Base-by-base conservation (phyloP, 1,140 invertebrate genomes). In the Tachypleus tridentatus region DNA sequence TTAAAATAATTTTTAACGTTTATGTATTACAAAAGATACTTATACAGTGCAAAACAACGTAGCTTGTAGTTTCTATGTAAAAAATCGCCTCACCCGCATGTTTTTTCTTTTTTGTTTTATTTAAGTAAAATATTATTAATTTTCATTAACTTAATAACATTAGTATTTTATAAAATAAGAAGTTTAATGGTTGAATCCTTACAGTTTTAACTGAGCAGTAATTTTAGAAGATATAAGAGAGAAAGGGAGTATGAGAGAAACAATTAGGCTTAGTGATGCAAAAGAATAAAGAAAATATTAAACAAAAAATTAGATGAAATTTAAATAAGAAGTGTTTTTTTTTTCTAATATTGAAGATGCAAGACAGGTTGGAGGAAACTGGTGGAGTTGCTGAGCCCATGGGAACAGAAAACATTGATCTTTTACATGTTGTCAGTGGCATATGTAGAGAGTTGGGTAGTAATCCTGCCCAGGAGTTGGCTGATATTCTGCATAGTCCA, bases 351-450 rank as follows among this genome's bases (percentile, higher is more conserved):
- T 71, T 76, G 10, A 62, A 81, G 80, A 77, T 80, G 48, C 80
- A 81, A 73, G 80, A 81, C 70, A 72, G 74, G 63, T 68, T 81
- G 64, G 80, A 81, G 70, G 77, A 79, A 49, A 75, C 74, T 49
- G 72, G 67, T 70, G 71, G 68, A 60, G 76, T 68, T 66, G 61
- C 67, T 4, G 72, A 77, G 66, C 80, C 81, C 50, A 73, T 78
- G 63, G 71, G 72, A 47, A 71, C 74, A 51, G 76, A 74, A 56
- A 80, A 77, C 68, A 65, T 73, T 51, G 73, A 77, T 61, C 61
- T 82, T 5, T 64, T 71, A 9, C 65, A 68, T 57, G 74, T 74
- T 59, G 68, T 76, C 57, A 64, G 72, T 4, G 68, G 74, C 60
- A 68, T 74, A 29, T 81, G 78, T 69, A 75, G 71, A 54, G 69